Percentiles rank a stretch among this genome's conserved stretches.
Conservation (phyloP, 2,113 vertebrate species). For the Alethe diademata region DNA sequence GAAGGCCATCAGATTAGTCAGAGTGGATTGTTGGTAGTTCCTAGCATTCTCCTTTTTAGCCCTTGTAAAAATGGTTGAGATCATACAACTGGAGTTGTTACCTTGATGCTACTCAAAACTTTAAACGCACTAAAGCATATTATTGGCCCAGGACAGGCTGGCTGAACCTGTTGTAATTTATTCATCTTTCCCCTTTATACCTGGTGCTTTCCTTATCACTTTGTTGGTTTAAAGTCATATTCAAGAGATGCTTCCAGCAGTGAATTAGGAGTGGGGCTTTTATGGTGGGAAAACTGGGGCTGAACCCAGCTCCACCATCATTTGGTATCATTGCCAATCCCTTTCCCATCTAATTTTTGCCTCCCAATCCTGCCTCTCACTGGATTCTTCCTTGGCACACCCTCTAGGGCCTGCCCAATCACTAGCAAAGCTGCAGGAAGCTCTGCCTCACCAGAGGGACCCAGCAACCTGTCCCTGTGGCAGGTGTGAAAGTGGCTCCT, state of each 20-base stretch:
- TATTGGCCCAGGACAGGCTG: background rate
- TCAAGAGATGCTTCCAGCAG: constrained; percentile 14
- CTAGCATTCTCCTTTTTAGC: background rate
- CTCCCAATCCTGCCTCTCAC: background rate
- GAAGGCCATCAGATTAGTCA: background rate
- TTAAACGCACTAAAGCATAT: background rate
- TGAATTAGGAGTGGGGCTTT: constrained; percentile 12
- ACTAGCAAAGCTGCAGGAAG: background rate
- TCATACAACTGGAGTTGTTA: background rate
- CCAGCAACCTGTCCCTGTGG: background rate
- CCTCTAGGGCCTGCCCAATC: background rate
- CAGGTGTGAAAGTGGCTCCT: background rate
- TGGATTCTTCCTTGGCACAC: background rate
- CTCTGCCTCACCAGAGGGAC: background rate
- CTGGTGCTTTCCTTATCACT: background rate
- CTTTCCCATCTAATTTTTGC: background rate
- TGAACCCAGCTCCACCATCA: background rate
- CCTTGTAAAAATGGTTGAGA: background rate
- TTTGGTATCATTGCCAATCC: background rate
- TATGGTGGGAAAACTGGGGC: background rate
- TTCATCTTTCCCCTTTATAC: background rate
- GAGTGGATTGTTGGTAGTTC: background rate
- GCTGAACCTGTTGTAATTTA: background rate
- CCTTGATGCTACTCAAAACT: background rate
- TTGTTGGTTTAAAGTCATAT: background rate